Evolutionary conservation across 2,797 vertebrate species (phyloP).

Genomic region (Enteromius unitaeniatus): DNA sequence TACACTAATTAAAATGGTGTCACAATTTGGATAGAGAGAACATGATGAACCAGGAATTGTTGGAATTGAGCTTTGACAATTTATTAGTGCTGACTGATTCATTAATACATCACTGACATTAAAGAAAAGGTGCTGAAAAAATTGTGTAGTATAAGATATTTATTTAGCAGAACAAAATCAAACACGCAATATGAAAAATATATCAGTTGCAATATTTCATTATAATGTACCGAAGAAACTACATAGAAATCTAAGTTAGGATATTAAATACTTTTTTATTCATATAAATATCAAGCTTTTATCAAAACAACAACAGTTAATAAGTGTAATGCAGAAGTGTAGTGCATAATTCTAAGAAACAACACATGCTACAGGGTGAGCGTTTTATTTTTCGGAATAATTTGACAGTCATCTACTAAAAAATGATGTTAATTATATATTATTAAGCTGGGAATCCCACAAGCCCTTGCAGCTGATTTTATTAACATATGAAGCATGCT

Average conservation of each 20-base stretch:
- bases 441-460: not conserved
- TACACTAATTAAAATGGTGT: not conserved
- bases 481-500: not conserved
- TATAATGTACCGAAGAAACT: not conserved
- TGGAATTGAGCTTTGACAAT: not conserved
- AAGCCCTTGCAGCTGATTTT: not conserved
- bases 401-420: conserved; percentile 10
- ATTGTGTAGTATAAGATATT: conserved; percentile 11
- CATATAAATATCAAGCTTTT: not conserved
- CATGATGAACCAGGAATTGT: not conserved
- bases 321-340: not conserved
- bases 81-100: not conserved
- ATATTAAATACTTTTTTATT: not conserved
- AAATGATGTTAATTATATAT: not conserved
- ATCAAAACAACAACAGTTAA: conserved; percentile 11
- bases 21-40: not conserved
- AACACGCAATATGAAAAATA: not conserved
- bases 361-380: not conserved
- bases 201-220: not conserved
- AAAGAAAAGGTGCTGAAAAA: not conserved
- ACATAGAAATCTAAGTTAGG: not conserved
- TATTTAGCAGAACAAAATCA: conserved; percentile 11
- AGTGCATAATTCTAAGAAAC: conserved; percentile 1
- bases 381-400: not conserved
- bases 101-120: not conserved